phyloP scores from a whole-genome alignment of 2,888 invertebrate species.

The Molorchus minor region DNA sequence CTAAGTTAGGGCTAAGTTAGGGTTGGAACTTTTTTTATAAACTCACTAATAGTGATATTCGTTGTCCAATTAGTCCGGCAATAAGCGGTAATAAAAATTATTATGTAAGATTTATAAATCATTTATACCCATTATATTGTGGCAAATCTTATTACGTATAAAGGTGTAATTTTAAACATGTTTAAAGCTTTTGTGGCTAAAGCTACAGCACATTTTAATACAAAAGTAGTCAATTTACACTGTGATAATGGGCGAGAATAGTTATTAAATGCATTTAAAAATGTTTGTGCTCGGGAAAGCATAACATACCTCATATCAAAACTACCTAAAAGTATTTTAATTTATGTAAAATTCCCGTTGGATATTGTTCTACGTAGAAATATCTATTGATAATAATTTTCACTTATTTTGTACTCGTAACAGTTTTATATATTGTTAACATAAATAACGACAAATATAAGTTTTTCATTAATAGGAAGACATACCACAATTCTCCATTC shows the following conservation, averaged over 20 bases:
- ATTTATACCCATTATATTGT: constrained; percentile 55
- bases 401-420: too few species aligned
- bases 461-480: too few species aligned
- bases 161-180: constrained; percentile 28
- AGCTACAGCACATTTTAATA: constrained; percentile 25
- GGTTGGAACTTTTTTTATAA: too few species aligned
- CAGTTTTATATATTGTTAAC: too few species aligned
- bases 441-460: too few species aligned
- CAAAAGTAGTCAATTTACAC: constrained; percentile 37
- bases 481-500: too few species aligned
- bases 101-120: constrained; percentile 54
- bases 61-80: constrained; percentile 19
- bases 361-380: too few species aligned
- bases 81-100: constrained; percentile 51
- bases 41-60: constrained; percentile 26
- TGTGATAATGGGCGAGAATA: constrained; percentile 37
- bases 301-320: constrained; percentile 53
- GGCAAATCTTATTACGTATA: constrained; percentile 43
- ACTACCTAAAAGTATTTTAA: too few species aligned
- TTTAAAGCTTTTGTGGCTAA: constrained; percentile 29
- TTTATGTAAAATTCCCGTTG: too few species aligned
- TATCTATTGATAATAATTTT: too few species aligned
- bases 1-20: too few species aligned
- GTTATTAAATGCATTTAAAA: background rate
- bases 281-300: constrained; percentile 40